Base-by-base conservation (phyloP, 2,113 vertebrate genomes). In the Cettia cetti region DNA sequence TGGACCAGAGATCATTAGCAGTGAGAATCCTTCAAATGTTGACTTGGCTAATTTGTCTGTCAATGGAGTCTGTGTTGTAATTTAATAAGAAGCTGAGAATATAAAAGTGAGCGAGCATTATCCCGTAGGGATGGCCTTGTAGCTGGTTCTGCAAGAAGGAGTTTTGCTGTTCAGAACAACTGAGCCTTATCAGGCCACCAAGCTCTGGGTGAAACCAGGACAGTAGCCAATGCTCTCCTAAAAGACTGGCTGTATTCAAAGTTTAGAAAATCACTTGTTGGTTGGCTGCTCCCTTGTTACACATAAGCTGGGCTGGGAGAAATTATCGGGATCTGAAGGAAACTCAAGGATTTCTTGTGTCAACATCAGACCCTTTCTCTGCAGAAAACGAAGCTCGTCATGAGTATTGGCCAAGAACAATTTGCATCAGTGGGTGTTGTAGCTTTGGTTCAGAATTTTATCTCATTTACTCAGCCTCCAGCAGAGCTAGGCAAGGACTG, bases 1-100 rank as follows among this genome's bases (percentile, higher is more conserved):
- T 82, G 94, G 95, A 93, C 88, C 57, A 90, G 80, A 93, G 86
- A 95, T 95, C 91, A 61, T 93, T 91, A 97, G 83, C 88, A 92
- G 70, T 35, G 54, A 85, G 85, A 94, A 93, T 87, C 66, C 92
- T 86, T 92, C 94, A 90, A 80, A 87, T 74, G 77, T 94, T 92
- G 96, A 81, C 94, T 97, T 93, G 89, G 88, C 50, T 96, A 94
- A 97, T 97, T 96, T 94, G 53, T 79, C 86, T 94, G 94, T 90
- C 94, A 81, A 15, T 94, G 53, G 66, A 59, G 71, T 78, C 89
- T 87, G 70, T 77, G 82, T 53, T 86, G 64, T 52, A 91, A 71
- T 81, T 75, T 75, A 78, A 86, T 82, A 39, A 0, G 1, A 84
- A 81, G 52, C 37, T 50, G 69, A 85, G 74, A 79, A 91, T 15